Base-by-base conservation (phyloP, 2,113 vertebrate species). In the Ranitomeya imitator region DNA sequence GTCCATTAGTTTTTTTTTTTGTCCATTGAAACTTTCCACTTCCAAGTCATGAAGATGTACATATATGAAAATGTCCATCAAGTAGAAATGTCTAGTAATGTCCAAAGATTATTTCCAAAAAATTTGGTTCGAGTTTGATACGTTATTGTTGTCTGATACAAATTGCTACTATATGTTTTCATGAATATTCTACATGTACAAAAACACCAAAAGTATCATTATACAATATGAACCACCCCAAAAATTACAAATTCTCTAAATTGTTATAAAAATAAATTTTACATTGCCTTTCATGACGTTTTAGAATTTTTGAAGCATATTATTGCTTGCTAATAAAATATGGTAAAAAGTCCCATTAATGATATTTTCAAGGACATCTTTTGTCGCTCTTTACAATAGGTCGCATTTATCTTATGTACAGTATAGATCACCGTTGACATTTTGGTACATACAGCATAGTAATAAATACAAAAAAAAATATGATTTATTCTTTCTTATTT, bases 391-490 rank as follows among this genome's bases (percentile, higher is more conserved):
- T 15, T 67, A 83, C 51, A 84, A 10, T 16, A 69, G 63, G 55
- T 71, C 67, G 14, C 51, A 16, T 19, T 54, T n/a, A 23, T 71
- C 21, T 4, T 81, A 81, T 81, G 55, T 71, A 71, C 82, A 84
- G 9, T 10, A 26, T 37, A 61, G 23, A 61, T 81, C 73, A 3
- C 2, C 1, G 7, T 31, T 26, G 63, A 71, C 19, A 83, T 69
- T 83, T 69, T n/a, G 61, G 61, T 83, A 83, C 63, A 65, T 15
- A 54, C 51, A 79, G 21, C 19, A 80, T 31, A 37, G 7, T 61
- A 14, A 81, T 13, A 14, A 61, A 37, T 83, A 83, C 54, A 61
- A 84, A 84, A 61, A 84, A 84, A 84, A 84, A 84, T 84, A 84
- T 23, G n/a, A 7, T 69, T 71, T 65, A 13, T 7, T 18, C 8